These are phyloP conservation scores for Hydrolagus colliei DNA, from an alignment of 2,797 vertebrate genomes.

Conservation along the genomic window DNA sequence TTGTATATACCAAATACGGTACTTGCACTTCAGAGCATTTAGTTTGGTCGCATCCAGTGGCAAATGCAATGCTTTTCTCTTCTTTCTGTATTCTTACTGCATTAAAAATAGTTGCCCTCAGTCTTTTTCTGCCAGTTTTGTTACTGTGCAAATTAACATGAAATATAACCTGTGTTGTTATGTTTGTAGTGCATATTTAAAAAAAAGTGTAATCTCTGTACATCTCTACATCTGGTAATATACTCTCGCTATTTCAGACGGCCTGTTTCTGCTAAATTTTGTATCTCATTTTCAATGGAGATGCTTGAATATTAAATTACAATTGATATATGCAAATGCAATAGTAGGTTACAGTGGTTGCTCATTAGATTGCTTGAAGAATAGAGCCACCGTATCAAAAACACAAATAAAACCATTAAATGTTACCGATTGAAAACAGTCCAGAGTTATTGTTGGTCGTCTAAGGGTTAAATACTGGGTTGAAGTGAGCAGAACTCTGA, in stretches of 20 bases:
- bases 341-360: too few species aligned
- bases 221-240: background rate
- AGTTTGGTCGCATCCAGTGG: background rate
- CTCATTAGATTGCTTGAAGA: too few species aligned
- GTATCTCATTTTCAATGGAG: too few species aligned
- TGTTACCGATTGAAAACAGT: too few species aligned
- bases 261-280: background rate
- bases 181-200: background rate
- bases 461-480: background rate
- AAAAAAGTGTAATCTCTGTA: background rate
- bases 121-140: background rate
- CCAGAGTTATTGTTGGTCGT: too few species aligned
- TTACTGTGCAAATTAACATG: background rate
- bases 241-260: background rate
- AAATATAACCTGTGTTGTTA: conserved; percentile 11
- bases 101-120: conserved; percentile 11
- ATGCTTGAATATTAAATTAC: too few species aligned
- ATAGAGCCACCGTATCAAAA: too few species aligned
- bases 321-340: too few species aligned
- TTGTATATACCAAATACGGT: background rate
- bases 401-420: too few species aligned
- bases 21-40: background rate
- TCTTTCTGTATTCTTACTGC: background rate
- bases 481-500: background rate
- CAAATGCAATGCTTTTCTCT: background rate